phyloP scores from a whole-genome alignment of 2,797 vertebrate species.

The Enteromius trimaculatus region DNA sequence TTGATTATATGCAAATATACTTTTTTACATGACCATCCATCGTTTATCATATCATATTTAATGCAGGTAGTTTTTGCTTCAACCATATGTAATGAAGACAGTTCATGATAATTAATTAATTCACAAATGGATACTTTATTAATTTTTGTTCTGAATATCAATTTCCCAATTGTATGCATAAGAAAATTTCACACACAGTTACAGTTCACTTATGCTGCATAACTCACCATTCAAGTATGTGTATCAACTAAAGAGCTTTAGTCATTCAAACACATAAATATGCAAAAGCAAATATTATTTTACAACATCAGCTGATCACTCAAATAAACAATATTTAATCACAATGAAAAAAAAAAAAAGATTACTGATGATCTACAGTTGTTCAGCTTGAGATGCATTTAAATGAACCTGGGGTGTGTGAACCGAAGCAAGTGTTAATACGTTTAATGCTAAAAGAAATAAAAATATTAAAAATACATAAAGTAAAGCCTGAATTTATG shows the following conservation, averaged over 20 bases:
- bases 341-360: neutral
- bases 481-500: neutral
- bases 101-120: neutral
- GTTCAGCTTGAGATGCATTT: neutral
- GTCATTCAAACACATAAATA: neutral
- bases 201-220: neutral
- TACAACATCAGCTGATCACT: neutral
- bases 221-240: neutral
- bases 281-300: neutral
- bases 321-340: neutral
- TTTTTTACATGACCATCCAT: neutral
- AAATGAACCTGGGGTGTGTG: neutral
- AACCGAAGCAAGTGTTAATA: neutral
- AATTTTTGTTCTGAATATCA: neutral
- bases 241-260: neutral
- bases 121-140: constrained; percentile 9
- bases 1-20: neutral
- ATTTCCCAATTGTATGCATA: neutral
- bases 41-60: neutral
- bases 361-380: neutral
- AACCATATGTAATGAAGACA: neutral
- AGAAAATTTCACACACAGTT: neutral
- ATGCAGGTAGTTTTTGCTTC: neutral
- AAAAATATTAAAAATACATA: neutral
- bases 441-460: neutral